Evolutionary conservation across 2,113 vertebrate genomes (phyloP), one percentile per base, ranked within the genome.

Genomic region (Proterorhinus semilunaris): DNA sequence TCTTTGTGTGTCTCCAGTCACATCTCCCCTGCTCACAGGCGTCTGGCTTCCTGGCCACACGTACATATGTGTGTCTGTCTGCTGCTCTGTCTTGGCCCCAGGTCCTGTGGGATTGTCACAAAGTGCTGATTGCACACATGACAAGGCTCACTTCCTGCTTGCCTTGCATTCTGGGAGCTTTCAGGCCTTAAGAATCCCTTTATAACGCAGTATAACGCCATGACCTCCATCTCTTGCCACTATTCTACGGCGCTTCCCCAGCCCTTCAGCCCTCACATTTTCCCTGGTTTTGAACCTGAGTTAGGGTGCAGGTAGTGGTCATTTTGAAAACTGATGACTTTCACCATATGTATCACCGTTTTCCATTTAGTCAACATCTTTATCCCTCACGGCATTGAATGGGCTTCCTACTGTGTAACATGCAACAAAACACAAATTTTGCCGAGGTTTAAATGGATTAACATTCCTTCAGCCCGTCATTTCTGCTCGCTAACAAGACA

Each of bases 91-190:
- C 86, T 76, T 74, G 80, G 81, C 82, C 78, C 68, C 68, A 57
- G 84, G 84, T 84, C 83, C 86, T 83, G 71, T 71, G 83, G 87
- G 87, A 87, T 86, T 86, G 86, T 92, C 85, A 88, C 87, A 91
- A 89, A 91, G 87, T 92, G 86, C 90, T 92, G 89, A 92, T 90
- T 88, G 88, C 89, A 91, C 84, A 91, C 85, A 88, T 83, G 88
- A 91, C 90, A 89, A 90, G 86, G 71, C 75, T 67, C 54, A 86
- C 90, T 91, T 92, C 89, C 91, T 93, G 90, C 91, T 91, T 90
- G 84, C 83, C 83, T 89, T 89, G 90, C 91, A 86, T 90, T 92
- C 87, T 88, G 84, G 75, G 68, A 58, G 69, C 88, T 88, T 88
- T 88, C 75, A 82, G 75, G 84, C 84, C 88, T 89, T 83, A 82